Evolutionary conservation across 1,140 invertebrate species (phyloP).

Genomic region (Penaeus vannamei): DNA sequence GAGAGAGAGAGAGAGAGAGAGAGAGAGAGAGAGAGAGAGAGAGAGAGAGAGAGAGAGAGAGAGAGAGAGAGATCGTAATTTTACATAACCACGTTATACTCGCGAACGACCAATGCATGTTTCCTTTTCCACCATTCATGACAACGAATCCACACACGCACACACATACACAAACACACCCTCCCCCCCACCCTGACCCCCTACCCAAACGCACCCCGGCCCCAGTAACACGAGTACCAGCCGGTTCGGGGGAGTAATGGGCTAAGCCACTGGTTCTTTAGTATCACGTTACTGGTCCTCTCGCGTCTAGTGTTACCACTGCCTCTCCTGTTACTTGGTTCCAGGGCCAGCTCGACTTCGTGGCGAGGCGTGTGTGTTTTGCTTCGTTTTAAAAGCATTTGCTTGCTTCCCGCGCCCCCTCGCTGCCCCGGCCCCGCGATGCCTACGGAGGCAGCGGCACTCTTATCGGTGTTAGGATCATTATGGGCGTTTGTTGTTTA

Average conservation of each 20-base stretch:
- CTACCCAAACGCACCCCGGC: background rate
- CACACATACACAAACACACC: background rate
- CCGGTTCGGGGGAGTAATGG: conserved; percentile 56
- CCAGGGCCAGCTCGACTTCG: background rate
- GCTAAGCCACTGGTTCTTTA: conserved; percentile 58
- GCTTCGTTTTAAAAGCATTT: too few species aligned
- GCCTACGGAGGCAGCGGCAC: too few species aligned
- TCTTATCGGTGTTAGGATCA: too few species aligned
- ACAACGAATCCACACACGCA: background rate
- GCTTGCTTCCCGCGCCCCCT: too few species aligned
- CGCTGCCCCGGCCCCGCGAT: too few species aligned
- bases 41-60: too few species aligned
- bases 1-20: too few species aligned
- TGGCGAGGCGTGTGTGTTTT: too few species aligned
- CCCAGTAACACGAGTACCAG: conserved; percentile 31
- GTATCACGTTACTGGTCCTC: conserved; percentile 42
- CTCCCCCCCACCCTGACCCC: background rate
- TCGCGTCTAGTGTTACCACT: conserved; percentile 31
- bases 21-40: too few species aligned
- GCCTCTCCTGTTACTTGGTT: conserved; percentile 22
- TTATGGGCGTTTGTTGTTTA: too few species aligned
- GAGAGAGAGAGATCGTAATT: too few species aligned
- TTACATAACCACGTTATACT: background rate
- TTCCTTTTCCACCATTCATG: background rate
- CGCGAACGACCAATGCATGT: background rate